A percentile compares a stretch with the other conserved stretches of the same genome.
phyloP scores from a whole-genome alignment of 2,888 invertebrate genomes.

The Pomacea canaliculata region DNA sequence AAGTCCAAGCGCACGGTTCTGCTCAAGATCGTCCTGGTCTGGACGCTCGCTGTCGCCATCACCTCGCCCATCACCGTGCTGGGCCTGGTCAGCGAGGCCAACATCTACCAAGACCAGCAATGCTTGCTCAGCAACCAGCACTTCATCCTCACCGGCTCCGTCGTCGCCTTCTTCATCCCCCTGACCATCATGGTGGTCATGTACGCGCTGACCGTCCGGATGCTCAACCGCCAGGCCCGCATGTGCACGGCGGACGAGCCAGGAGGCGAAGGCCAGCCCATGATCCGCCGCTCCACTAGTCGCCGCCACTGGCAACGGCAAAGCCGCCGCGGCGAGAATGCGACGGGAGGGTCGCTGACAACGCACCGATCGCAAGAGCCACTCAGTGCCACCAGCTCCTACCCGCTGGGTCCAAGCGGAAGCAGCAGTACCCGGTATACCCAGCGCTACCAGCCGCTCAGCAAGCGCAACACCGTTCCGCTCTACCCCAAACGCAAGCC shows the following conservation, averaged over 20 bases:
- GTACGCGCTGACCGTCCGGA: constrained; percentile 90
- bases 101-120: constrained; percentile 74
- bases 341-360: constrained; percentile 23
- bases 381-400: constrained; percentile 11
- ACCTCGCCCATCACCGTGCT: constrained; percentile 72
- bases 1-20: constrained; percentile 64
- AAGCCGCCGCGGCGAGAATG: constrained; percentile 11
- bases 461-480: constrained; percentile 35
- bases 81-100: constrained; percentile 75
- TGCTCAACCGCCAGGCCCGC: constrained; percentile 82
- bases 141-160: constrained; percentile 87
- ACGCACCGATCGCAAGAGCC: constrained; percentile 1
- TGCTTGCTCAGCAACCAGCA: constrained; percentile 70
- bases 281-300: constrained; percentile 58
- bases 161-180: constrained; percentile 96
- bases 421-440: not conserved
- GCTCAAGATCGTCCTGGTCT: constrained; percentile 91
- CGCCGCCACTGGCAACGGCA: constrained; percentile 36
- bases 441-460: constrained; percentile 24
- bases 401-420: not conserved
- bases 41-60: constrained; percentile 82
- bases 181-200: constrained; percentile 93
- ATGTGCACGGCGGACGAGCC: constrained; percentile 39
- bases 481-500: constrained; percentile 5
- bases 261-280: constrained; percentile 47